Percentiles rank a stretch among this genome's conserved stretches.
These are phyloP conservation scores for Cnemophilus loriae DNA, from an alignment of 2,113 vertebrate genomes.

Conservation along the genomic window DNA sequence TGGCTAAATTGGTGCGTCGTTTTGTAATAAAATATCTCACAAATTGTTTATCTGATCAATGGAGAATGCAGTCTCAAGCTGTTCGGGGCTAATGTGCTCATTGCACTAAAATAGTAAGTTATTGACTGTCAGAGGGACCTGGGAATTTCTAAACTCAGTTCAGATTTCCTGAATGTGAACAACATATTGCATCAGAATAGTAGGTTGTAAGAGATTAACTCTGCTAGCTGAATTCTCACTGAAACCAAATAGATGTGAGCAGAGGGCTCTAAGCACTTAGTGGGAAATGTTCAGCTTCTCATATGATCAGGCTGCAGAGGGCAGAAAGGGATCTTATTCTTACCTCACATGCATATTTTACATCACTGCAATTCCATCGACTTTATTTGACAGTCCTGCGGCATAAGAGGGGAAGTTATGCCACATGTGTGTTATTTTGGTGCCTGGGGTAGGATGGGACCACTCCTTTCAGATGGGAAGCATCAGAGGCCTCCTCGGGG, in stretches of 20 bases:
- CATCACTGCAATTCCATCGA: background rate
- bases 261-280: background rate
- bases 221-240: background rate
- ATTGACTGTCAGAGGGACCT: constrained; percentile 72
- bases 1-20: constrained; percentile 65
- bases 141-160: constrained; percentile 64
- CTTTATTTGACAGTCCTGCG: background rate
- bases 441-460: background rate
- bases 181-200: background rate
- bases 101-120: constrained; percentile 81
- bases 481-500: background rate
- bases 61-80: constrained; percentile 79
- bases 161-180: constrained; percentile 61
- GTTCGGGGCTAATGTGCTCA: constrained; percentile 82
- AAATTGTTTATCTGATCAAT: constrained; percentile 88
- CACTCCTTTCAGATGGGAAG: background rate
- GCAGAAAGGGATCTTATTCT: background rate
- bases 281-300: background rate
- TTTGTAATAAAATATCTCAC: constrained; percentile 80
- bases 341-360: background rate
- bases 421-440: background rate
- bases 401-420: background rate
- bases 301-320: background rate
- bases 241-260: constrained; percentile 15
- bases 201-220: background rate